phyloP scores from a whole-genome alignment of 1,140 invertebrate species.

The Psilanteris sp. region DNA sequence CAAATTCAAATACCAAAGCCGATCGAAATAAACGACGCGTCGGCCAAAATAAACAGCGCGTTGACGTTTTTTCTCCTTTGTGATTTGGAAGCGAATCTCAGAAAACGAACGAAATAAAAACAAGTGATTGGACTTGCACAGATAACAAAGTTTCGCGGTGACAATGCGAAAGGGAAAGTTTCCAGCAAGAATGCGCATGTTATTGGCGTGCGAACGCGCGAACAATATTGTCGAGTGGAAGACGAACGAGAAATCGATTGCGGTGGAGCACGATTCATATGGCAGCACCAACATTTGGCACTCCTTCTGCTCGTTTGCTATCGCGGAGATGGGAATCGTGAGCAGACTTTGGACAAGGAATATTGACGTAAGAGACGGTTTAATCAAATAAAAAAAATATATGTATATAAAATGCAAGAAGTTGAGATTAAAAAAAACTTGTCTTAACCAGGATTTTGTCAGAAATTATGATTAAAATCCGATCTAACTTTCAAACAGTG shows the following conservation, averaged over 20 bases:
- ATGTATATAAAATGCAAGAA: too few species aligned
- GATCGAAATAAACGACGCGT: constrained; percentile 21
- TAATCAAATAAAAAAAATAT: too few species aligned
- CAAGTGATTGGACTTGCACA: not conserved
- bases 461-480: too few species aligned
- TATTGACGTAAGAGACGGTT: constrained; percentile 37
- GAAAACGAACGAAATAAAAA: not conserved
- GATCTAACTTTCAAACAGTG: too few species aligned
- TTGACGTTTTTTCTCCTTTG: constrained; percentile 1
- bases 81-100: not conserved
- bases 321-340: constrained; percentile 65
- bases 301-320: constrained; percentile 56
- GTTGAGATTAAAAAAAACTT: too few species aligned
- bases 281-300: constrained; percentile 51
- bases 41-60: constrained; percentile 9
- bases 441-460: too few species aligned
- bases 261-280: constrained; percentile 33
- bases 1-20: constrained; percentile 28
- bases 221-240: constrained; percentile 54
- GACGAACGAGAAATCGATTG: constrained; percentile 63
- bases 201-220: constrained; percentile 37
- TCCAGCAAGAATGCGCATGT: constrained; percentile 17
- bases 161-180: constrained; percentile 32
- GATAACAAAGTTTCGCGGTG: not conserved
- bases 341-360: constrained; percentile 56